These are phyloP conservation scores for Thripadectes ignobilis DNA, from an alignment of 2,797 vertebrate genomes.

Conservation along the genomic window DNA sequence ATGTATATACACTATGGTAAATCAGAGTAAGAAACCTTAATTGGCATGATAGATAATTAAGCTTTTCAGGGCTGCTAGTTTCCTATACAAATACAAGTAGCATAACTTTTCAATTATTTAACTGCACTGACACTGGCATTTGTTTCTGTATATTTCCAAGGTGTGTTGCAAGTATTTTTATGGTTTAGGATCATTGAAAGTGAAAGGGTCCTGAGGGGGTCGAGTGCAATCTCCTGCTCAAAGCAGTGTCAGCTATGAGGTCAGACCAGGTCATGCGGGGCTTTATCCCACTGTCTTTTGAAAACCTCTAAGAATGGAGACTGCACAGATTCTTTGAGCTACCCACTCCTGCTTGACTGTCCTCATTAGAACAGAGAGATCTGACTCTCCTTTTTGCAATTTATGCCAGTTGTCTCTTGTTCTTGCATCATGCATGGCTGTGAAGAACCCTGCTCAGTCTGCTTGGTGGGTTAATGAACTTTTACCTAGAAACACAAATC, in stretches of 20 bases:
- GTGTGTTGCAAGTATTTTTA: neutral
- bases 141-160: neutral
- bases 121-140: neutral
- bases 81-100: neutral
- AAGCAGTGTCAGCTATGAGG: neutral
- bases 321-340: neutral
- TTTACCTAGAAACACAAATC: neutral
- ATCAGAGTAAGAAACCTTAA: constrained; percentile 15
- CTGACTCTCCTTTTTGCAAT: neutral
- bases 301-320: neutral
- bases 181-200: neutral
- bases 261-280: neutral
- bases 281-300: neutral
- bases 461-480: neutral
- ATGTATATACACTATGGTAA: neutral
- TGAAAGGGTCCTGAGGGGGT: neutral
- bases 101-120: neutral
- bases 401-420: neutral
- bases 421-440: neutral
- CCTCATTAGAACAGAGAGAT: neutral
- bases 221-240: neutral
- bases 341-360: neutral
- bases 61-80: neutral
- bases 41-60: neutral
- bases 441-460: neutral